These are phyloP conservation scores for Eclectus roratus DNA, from an alignment of 2,113 vertebrate genomes.

Conservation along the genomic window DNA sequence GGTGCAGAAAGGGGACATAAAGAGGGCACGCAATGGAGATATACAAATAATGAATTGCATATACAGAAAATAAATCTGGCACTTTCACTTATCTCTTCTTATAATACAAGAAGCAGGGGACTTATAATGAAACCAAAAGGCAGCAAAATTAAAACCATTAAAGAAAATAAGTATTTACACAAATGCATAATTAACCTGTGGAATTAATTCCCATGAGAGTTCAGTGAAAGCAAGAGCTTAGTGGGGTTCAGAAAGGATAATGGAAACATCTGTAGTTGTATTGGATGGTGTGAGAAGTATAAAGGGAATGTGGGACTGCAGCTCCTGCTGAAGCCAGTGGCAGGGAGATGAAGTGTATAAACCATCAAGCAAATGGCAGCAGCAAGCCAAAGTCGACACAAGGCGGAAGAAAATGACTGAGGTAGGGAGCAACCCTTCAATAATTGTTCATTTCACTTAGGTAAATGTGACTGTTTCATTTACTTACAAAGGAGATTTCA, in stretches of 20 bases:
- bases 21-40: slow-evolving; percentile 38
- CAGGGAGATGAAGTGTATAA: background rate
- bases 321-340: background rate
- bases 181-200: slow-evolving; percentile 53
- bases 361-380: background rate
- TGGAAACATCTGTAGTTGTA: background rate
- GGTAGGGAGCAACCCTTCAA: background rate
- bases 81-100: background rate
- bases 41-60: slow-evolving; percentile 25
- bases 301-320: background rate
- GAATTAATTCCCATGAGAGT: background rate
- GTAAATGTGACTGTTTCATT: background rate
- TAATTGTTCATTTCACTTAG: background rate
- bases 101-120: slow-evolving; percentile 25
- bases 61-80: slow-evolving; percentile 43
- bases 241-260: slow-evolving; percentile 14
- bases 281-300: background rate
- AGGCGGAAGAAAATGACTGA: background rate
- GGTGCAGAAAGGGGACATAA: slow-evolving; percentile 27
- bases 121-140: slow-evolving; percentile 11
- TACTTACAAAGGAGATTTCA: background rate
- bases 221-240: background rate
- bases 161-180: slow-evolving; percentile 65
- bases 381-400: background rate
- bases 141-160: slow-evolving; percentile 36